Conservation (phyloP, 2,888 invertebrate genomes). For the Plagodis dolabraria region DNA sequence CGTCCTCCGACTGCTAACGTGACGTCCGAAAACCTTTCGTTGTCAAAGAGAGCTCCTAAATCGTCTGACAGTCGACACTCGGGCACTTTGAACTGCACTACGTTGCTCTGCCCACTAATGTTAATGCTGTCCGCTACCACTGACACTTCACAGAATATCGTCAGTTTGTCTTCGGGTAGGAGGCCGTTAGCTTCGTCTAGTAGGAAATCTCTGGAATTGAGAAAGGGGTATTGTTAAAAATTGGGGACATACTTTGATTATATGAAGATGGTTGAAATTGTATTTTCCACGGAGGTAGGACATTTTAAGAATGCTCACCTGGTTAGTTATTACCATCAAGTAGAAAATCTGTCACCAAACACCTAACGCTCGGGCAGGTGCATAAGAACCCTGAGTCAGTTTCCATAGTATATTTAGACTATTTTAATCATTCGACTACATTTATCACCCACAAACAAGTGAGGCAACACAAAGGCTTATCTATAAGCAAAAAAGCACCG, state of each 20-base stretch:
- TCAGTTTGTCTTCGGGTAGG: constrained; percentile 98
- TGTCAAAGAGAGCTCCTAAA: constrained; percentile 97
- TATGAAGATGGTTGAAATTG: neutral
- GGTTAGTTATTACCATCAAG: too few relatives aligned
- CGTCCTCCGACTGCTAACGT: constrained; percentile 96
- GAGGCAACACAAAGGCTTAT: too few relatives aligned
- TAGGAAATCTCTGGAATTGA: constrained; percentile 93
- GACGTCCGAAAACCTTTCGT: constrained; percentile 98
- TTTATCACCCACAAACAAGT: too few relatives aligned
- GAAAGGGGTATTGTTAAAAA: constrained; percentile 19
- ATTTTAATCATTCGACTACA: too few relatives aligned
- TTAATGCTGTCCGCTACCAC: constrained; percentile 99
- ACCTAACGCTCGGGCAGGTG: too few relatives aligned
- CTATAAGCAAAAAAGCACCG: too few relatives aligned
- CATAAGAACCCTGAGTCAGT: too few relatives aligned
- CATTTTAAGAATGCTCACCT: too few relatives aligned
- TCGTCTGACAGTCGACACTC: constrained; percentile 98
- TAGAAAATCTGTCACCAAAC: too few relatives aligned
- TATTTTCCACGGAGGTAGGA: too few relatives aligned
- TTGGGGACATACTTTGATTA: neutral
- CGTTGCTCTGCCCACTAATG: constrained; percentile 99
- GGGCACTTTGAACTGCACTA: constrained; percentile 98
- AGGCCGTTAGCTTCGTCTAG: constrained; percentile 99
- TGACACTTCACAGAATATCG: constrained; percentile 98
- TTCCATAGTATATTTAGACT: too few relatives aligned